Percentiles rank a stretch among this genome's conserved stretches.
phyloP scores from a whole-genome alignment of 2,888 invertebrate species.

The Andrena bicolor region DNA sequence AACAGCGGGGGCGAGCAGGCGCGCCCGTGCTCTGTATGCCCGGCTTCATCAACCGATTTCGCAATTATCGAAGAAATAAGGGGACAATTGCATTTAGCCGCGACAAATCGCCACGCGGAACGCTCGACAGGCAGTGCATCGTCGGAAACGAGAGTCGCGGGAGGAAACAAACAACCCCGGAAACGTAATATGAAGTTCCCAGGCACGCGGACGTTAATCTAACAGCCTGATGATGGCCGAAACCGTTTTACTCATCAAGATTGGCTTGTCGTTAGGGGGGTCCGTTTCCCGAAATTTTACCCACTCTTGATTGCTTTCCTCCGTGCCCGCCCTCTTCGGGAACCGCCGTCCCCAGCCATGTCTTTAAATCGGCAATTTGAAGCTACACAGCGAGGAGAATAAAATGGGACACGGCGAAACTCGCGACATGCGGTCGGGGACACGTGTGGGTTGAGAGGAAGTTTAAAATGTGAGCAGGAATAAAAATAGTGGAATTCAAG shows the following conservation, averaged over 20 bases:
- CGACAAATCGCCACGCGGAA: conserved; percentile 68
- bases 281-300: conserved; percentile 48
- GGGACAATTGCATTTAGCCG: conserved; percentile 74
- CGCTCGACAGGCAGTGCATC: conserved; percentile 41
- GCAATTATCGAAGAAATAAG: conserved; percentile 74
- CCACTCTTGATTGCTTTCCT: conserved; percentile 57
- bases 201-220: conserved; percentile 61
- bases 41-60: conserved; percentile 70
- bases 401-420: background rate
- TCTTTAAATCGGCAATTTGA: conserved; percentile 36
- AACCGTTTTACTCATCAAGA: conserved; percentile 63
- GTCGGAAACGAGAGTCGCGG: conserved; percentile 58
- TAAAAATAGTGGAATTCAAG: background rate
- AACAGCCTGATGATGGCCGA: conserved; percentile 45
- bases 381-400: background rate
- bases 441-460: background rate
- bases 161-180: conserved; percentile 68
- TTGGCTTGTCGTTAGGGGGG: conserved; percentile 47
- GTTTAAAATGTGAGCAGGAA: background rate
- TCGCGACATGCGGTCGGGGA: background rate
- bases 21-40: conserved; percentile 17
- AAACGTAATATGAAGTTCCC: conserved; percentile 71
- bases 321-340: conserved; percentile 18
- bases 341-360: background rate
- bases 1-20: background rate